phyloP scores from a whole-genome alignment of 2,888 invertebrate genomes.

The Ormyrus pomaceus region DNA sequence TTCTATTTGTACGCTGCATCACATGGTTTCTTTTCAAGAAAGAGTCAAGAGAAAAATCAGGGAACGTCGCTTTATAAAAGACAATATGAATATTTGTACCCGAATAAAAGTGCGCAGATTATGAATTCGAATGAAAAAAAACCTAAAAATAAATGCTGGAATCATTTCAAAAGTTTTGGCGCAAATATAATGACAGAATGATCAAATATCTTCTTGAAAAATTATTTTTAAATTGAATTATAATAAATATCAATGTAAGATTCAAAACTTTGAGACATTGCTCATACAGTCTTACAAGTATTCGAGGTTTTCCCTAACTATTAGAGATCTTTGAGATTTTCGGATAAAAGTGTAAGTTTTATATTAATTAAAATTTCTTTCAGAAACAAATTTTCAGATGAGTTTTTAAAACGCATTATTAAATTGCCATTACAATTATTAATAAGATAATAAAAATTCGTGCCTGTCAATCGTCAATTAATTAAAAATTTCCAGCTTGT shows the following conservation, averaged over 20 bases:
- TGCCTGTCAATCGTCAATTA: neutral
- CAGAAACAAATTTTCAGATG: neutral
- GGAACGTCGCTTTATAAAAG: constrained; percentile 3
- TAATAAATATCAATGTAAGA: constrained; percentile 10
- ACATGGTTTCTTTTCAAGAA: constrained; percentile 55
- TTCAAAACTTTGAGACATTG: constrained; percentile 48
- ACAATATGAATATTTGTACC: neutral
- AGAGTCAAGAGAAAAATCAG: constrained; percentile 20
- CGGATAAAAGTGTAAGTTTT: constrained; percentile 3
- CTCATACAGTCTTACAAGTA: constrained; percentile 51
- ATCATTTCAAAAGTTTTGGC: neutral
- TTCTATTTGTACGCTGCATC: constrained; percentile 62
- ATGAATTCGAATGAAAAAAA: constrained; percentile 2
- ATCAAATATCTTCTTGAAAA: constrained; percentile 10
- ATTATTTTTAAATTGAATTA: constrained; percentile 33
- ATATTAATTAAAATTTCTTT: neutral
- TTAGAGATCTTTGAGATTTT: constrained; percentile 34
- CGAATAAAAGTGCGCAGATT: constrained; percentile 15
- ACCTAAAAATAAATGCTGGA: neutral
- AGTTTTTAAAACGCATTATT: constrained; percentile 13
- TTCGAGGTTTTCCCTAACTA: constrained; percentile 25
- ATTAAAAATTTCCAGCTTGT: constrained; percentile 4
- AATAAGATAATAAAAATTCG: neutral
- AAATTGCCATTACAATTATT: neutral
- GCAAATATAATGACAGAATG: constrained; percentile 1